A percentile compares a stretch with the other conserved stretches of the same genome.
These are phyloP conservation scores for Cydia pomonella DNA, from an alignment of 1,140 invertebrate species.

Conservation along the genomic window DNA sequence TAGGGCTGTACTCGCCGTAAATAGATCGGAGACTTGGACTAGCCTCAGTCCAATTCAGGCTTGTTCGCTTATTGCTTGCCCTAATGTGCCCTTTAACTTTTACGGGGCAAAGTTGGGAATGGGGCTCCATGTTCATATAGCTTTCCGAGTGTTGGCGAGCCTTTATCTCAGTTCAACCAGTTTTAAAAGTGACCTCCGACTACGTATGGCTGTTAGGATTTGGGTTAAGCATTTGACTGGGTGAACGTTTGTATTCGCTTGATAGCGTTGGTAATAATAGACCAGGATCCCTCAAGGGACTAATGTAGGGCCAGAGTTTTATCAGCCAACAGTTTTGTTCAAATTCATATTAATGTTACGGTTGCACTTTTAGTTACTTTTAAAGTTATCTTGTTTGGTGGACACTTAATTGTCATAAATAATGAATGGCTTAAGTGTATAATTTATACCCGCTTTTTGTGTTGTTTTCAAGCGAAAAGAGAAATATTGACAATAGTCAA, in stretches of 20 bases:
- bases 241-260: background rate
- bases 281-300: constrained; percentile 48
- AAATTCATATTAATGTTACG: constrained; percentile 55
- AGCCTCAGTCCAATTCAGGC: constrained; percentile 57
- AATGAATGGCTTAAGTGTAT: too few species aligned
- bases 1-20: constrained; percentile 33
- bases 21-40: constrained; percentile 50
- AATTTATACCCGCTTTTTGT: too few species aligned
- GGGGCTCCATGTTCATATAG: constrained; percentile 37
- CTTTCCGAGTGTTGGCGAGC: background rate
- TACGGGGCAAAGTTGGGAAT: constrained; percentile 67
- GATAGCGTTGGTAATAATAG: background rate
- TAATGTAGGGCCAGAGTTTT: constrained; percentile 67
- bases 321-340: constrained; percentile 55
- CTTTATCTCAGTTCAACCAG: background rate
- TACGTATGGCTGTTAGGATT: background rate
- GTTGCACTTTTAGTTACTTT: constrained; percentile 28
- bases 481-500: too few species aligned
- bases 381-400: background rate
- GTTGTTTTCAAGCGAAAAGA: too few species aligned
- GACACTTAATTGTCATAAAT: background rate
- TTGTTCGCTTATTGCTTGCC: constrained; percentile 71
- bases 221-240: background rate
- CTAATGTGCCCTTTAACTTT: constrained; percentile 76
- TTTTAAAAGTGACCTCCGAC: background rate